These are phyloP conservation scores for Crocuta crocuta DNA, from an alignment of 2,113 vertebrate genomes.

Conservation along the genomic window DNA sequence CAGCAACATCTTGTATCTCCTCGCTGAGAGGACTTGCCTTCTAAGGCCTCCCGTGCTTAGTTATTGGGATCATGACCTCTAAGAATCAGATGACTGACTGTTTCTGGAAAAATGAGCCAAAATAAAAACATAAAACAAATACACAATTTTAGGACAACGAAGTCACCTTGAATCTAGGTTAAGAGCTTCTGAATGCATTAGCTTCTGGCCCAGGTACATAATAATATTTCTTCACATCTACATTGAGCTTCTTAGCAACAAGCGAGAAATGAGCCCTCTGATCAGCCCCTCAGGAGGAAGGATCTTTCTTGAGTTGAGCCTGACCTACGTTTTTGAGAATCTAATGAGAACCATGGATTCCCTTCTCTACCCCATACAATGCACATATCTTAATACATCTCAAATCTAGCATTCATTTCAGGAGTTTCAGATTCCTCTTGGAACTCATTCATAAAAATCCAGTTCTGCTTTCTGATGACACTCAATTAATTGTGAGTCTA, in stretches of 20 bases:
- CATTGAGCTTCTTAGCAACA: neutral
- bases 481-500: neutral
- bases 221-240: neutral
- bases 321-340: neutral
- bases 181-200: neutral
- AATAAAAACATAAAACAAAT: neutral
- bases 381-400: neutral
- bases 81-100: neutral
- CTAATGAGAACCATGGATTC: neutral
- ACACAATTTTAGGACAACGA: neutral
- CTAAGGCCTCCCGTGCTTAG: neutral
- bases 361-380: neutral
- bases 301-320: neutral
- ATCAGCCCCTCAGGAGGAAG: neutral
- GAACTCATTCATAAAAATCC: neutral
- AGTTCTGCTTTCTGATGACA: neutral
- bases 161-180: neutral
- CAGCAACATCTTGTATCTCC: fast-evolving
- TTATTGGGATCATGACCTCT: neutral
- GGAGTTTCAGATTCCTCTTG: neutral
- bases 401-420: neutral
- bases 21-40: neutral
- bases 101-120: neutral
- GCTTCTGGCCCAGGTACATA: neutral
- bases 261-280: neutral